Conservation (phyloP, 2,113 vertebrate genomes). For the Cepphus grylle region DNA sequence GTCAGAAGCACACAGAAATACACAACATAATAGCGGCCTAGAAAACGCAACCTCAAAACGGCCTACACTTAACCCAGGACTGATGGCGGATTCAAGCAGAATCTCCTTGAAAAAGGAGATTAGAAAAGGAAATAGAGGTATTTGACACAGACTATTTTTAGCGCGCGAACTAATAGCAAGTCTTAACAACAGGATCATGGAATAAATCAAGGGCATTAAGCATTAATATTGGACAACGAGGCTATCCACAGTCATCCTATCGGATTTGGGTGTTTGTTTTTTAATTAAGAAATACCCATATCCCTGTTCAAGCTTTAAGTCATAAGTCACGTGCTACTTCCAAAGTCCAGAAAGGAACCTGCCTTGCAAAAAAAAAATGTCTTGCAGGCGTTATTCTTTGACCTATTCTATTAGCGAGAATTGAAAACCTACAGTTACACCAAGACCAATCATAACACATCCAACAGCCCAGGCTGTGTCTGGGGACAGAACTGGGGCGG, state of each 20-base stretch:
- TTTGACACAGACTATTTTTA: not conserved
- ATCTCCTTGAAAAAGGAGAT: not conserved
- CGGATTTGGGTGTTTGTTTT: not conserved
- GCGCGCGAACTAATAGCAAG: not conserved
- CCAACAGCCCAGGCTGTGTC: not conserved
- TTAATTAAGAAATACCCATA: not conserved
- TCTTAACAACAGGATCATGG: not conserved
- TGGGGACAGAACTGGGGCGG: not conserved
- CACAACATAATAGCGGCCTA: not conserved
- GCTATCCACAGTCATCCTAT: not conserved
- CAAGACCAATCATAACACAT: not conserved
- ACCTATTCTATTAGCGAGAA: not conserved
- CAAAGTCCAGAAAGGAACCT: not conserved
- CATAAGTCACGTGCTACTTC: not conserved
- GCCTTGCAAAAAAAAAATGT: not conserved
- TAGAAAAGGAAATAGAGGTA: not conserved
- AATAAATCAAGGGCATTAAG: not conserved
- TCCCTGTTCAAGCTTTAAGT: not conserved
- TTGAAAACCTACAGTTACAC: not conserved
- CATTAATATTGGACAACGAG: not conserved
- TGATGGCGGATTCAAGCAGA: not conserved
- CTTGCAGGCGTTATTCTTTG: not conserved
- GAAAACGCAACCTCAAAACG: not conserved
- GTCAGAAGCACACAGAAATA: not conserved
- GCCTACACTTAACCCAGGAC: not conserved